Conservation (phyloP, 2,888 invertebrate genomes). For the Chromoteleia sp. region DNA sequence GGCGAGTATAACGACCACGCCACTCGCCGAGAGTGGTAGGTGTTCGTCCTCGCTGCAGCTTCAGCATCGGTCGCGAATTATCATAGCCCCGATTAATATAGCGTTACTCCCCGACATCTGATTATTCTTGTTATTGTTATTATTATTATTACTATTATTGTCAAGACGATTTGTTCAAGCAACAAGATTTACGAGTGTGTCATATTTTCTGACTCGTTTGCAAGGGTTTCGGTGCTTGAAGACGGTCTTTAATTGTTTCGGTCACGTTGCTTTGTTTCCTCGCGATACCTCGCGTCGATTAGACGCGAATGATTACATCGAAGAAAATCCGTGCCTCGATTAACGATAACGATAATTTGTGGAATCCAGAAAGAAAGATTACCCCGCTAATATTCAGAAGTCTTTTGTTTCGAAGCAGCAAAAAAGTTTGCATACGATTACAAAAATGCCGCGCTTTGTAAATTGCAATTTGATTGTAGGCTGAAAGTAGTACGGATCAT, state of each 20-base stretch:
- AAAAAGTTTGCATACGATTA: background rate
- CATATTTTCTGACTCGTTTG: too few relatives aligned
- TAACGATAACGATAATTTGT: slow-evolving; percentile 49
- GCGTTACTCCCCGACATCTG: too few relatives aligned
- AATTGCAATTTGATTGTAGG: slow-evolving; percentile 63
- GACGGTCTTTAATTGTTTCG: slow-evolving; percentile 47
- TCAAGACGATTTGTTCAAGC: too few relatives aligned
- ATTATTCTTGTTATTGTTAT: too few relatives aligned
- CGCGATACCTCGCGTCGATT: slow-evolving; percentile 37
- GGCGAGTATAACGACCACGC: too few relatives aligned
- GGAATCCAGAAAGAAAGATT: slow-evolving; percentile 30
- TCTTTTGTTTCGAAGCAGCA: slow-evolving; percentile 36
- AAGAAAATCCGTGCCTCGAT: slow-evolving; percentile 39
- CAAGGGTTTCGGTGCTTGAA: background rate
- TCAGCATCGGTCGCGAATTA: too few relatives aligned
- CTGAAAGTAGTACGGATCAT: slow-evolving; percentile 55
- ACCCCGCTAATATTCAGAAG: slow-evolving; percentile 29
- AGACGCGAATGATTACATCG: slow-evolving; percentile 49
- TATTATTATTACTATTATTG: too few relatives aligned
- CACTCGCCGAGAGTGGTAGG: too few relatives aligned
- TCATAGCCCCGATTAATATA: too few relatives aligned
- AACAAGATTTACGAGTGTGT: too few relatives aligned
- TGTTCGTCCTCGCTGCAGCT: too few relatives aligned
- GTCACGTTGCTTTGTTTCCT: slow-evolving; percentile 40
- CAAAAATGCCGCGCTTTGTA: slow-evolving; percentile 51